These are phyloP conservation scores for Bufotes viridis DNA, from an alignment of 2,797 vertebrate species.

Conservation along the genomic window DNA sequence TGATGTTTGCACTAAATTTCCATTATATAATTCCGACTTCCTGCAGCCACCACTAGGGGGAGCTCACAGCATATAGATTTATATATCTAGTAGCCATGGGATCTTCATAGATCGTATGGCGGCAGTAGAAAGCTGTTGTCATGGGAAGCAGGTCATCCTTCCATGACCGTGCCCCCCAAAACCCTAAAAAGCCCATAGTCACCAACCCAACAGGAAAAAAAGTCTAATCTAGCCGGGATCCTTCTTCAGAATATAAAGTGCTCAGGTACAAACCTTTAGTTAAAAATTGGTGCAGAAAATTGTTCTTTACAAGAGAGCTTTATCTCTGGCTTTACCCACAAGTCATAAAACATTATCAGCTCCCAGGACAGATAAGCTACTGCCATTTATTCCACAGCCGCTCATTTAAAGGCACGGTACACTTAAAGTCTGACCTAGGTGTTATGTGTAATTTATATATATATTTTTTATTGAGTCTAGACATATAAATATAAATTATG, in stretches of 20 bases:
- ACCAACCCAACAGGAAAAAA: neutral
- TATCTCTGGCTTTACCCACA: neutral
- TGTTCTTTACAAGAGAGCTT: no score
- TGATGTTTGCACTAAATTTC: no score
- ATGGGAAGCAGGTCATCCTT: neutral
- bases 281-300: neutral
- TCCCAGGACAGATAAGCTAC: constrained; percentile 11
- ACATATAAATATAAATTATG: neutral
- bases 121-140: no score
- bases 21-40: neutral
- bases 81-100: no score
- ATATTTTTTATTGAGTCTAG: neutral
- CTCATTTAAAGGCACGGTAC: neutral
- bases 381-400: neutral
- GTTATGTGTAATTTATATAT: neutral
- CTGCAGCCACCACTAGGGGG: neutral
- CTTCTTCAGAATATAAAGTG: neutral
- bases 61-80: neutral
- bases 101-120: no score
- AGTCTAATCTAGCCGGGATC: neutral
- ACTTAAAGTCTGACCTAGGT: neutral
- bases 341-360: constrained; percentile 26
- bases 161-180: neutral
- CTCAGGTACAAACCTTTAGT: neutral
- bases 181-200: neutral